Evolutionary conservation across 1,140 invertebrate species (phyloP).

Genomic region (roundworm (Caenorhabditis elegans)): DNA sequence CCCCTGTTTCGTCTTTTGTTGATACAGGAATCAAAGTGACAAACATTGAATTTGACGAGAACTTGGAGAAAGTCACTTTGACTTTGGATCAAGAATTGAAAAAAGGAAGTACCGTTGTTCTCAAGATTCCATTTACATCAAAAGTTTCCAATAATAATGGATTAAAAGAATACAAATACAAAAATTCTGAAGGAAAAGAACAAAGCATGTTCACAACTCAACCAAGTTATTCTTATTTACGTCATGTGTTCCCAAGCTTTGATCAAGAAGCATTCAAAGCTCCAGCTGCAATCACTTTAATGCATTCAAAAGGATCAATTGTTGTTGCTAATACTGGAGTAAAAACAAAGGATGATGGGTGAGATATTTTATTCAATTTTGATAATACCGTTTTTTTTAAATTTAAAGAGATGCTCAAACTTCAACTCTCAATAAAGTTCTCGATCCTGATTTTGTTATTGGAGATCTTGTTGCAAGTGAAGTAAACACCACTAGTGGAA

Average conservation of each 20-base stretch:
- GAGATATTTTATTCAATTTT: neutral
- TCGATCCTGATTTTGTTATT: conserved; percentile 8
- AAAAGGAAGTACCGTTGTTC: neutral
- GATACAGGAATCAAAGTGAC: conserved; percentile 4
- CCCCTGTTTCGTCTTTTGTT: neutral
- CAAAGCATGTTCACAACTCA: conserved; percentile 10
- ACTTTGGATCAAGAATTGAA: conserved; percentile 9
- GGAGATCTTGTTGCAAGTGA: neutral
- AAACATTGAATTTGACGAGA: neutral
- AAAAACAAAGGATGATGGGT: neutral
- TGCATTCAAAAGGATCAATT: neutral
- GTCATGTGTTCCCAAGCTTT: conserved; percentile 4
- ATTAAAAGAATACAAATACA: conserved; percentile 25
- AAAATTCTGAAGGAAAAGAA: neutral
- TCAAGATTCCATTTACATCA: conserved; percentile 4
- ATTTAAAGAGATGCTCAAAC: neutral
- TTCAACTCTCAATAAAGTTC: neutral
- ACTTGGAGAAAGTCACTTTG: conserved; percentile 3
- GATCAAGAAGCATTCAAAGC: conserved; percentile 26
- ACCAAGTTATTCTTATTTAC: neutral
- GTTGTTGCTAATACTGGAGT: neutral
- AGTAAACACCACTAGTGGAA: neutral
- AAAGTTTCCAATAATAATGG: conserved; percentile 4
- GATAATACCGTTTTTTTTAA: neutral
- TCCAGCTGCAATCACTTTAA: neutral